phyloP scores from a whole-genome alignment of 2,113 vertebrate species.

The Ctenodactylus gundi region DNA sequence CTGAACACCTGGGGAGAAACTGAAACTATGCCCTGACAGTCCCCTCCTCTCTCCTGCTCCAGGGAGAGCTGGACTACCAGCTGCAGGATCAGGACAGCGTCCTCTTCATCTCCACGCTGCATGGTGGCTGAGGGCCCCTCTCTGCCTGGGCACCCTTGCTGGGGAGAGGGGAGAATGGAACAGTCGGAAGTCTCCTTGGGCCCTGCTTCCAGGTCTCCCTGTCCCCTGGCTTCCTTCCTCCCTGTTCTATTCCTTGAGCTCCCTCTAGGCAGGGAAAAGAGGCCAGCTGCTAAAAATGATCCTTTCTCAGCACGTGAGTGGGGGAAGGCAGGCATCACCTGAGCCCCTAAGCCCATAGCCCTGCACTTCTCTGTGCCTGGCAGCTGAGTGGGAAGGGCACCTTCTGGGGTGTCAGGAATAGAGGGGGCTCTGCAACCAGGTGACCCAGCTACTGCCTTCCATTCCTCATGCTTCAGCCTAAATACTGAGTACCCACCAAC shows the following conservation, averaged over 20 bases:
- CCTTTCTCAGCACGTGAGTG: slow-evolving; percentile 24
- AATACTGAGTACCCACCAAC: not conserved
- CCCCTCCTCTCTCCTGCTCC: slow-evolving; percentile 64
- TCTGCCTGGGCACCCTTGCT: slow-evolving; percentile 48
- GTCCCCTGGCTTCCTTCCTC: slow-evolving; percentile 69
- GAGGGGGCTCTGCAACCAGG: slow-evolving; percentile 10
- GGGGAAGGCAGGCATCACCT: not conserved
- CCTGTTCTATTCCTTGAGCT: slow-evolving; percentile 67
- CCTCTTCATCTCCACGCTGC: slow-evolving; percentile 97
- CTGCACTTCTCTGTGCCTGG: not conserved
- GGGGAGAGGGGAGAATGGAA: slow-evolving; percentile 27
- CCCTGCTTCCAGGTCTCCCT: slow-evolving; percentile 60
- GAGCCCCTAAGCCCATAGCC: too few species aligned
- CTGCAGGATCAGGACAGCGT: slow-evolving; percentile 94
- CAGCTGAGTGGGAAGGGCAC: slow-evolving; percentile 16
- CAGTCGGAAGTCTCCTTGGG: not conserved
- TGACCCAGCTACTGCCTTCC: slow-evolving; percentile 48
- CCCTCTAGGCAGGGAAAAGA: slow-evolving; percentile 60
- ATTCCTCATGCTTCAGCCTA: not conserved
- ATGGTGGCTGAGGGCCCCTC: slow-evolving; percentile 89
- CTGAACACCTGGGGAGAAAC: not conserved
- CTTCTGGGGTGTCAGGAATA: not conserved
- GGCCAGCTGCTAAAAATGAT: slow-evolving; percentile 75
- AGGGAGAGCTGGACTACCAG: slow-evolving; percentile 96
- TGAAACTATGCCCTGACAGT: not conserved